phyloP scores from a whole-genome alignment of 2,888 invertebrate species.

The Epinotia bilunana region DNA sequence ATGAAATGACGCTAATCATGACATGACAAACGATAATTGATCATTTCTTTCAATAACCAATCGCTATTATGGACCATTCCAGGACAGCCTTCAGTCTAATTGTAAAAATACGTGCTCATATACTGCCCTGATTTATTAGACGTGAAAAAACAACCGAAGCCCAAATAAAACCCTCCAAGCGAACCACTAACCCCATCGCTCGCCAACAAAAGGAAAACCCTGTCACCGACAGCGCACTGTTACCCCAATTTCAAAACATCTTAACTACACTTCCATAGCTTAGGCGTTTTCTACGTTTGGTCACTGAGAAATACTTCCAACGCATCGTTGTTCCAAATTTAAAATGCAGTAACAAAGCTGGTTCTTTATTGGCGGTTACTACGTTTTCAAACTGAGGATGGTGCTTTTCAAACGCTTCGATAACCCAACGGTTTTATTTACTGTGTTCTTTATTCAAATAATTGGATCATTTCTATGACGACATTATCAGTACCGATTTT shows the following conservation, averaged over 20 bases:
- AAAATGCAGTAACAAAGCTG: background rate
- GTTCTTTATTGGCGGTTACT: background rate
- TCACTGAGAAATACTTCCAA: background rate
- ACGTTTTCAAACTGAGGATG: background rate
- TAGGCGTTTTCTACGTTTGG: background rate
- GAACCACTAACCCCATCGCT: constrained; percentile 16
- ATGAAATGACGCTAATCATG: no score
- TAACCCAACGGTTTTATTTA: constrained; percentile 30
- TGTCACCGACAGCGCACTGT: background rate
- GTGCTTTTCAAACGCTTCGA: constrained; percentile 26
- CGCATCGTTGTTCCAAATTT: background rate
- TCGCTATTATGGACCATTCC: no score
- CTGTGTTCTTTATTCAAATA: constrained; percentile 37
- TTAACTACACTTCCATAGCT: background rate
- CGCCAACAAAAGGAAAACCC: constrained; percentile 19
- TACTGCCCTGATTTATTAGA: constrained; percentile 7
- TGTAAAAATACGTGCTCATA: background rate
- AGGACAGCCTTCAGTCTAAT: background rate
- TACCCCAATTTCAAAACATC: background rate
- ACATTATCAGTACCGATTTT: background rate
- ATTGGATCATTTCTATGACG: constrained; percentile 21
- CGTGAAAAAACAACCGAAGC: constrained; percentile 21
- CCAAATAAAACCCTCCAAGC: constrained; percentile 15
- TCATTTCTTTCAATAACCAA: no score
- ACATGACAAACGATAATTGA: no score